A percentile compares a stretch with the other conserved stretches of the same genome.
phyloP scores from a whole-genome alignment of 2,888 invertebrate genomes.

The Caenorhabditis sp. region DNA sequence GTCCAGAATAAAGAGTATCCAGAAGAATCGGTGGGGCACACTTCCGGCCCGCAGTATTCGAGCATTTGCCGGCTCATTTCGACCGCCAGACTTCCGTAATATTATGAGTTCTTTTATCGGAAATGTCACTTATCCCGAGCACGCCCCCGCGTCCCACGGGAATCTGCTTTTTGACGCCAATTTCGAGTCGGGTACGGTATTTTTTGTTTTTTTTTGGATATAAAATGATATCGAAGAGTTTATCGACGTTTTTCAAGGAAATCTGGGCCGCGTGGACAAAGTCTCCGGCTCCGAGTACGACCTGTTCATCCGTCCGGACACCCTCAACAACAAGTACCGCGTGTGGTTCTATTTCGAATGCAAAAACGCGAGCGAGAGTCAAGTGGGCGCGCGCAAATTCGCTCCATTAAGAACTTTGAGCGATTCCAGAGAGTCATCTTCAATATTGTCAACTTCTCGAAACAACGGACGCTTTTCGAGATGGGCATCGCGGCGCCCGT shows the following conservation, averaged over 20 bases:
- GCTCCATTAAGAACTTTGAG: too few species aligned
- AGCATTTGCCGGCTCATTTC: not conserved
- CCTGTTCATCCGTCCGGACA: slow-evolving; percentile 94
- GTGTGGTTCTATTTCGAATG: slow-evolving; percentile 98
- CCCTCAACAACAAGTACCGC: slow-evolving; percentile 91
- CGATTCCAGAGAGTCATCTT: slow-evolving; percentile 89
- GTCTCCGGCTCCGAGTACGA: slow-evolving; percentile 86
- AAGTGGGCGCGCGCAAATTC: too few species aligned
- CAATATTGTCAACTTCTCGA: slow-evolving; percentile 96
- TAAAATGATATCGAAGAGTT: not conserved
- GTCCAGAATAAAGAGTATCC: too few species aligned
- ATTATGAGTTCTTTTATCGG: slow-evolving; percentile 73
- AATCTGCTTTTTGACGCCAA: slow-evolving; percentile 81
- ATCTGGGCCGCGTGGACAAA: slow-evolving; percentile 71
- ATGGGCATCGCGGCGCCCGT: slow-evolving; percentile 91
- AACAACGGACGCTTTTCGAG: slow-evolving; percentile 90
- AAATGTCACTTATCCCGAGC: slow-evolving; percentile 80
- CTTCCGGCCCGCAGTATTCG: too few species aligned
- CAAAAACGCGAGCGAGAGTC: slow-evolving; percentile 66
- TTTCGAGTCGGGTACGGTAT: slow-evolving; percentile 81
- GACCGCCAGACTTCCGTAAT: not conserved
- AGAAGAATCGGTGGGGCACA: too few species aligned
- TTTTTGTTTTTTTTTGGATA: not conserved
- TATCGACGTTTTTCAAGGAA: slow-evolving; percentile 58
- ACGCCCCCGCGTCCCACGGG: slow-evolving; percentile 79